Conservation (phyloP, 2,797 vertebrate genomes). For the Hoplostethus mediterraneus region DNA sequence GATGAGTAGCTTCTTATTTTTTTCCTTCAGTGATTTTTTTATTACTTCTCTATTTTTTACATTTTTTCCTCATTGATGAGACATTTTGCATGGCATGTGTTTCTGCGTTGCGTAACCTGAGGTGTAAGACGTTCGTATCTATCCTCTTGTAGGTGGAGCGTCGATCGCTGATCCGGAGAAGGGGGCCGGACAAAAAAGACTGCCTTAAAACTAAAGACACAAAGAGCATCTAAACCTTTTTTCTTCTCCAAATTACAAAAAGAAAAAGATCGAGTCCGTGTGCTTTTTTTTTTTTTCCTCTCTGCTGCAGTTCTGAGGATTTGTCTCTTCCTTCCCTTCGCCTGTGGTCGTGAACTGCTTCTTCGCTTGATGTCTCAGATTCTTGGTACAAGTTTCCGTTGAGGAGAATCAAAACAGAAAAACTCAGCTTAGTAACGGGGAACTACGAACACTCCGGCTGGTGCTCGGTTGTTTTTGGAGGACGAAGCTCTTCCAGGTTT, state of each 20-base stretch:
- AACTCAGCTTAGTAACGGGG: constrained; percentile 28
- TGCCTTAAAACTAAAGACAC: constrained; percentile 84
- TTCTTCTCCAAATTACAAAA: constrained; percentile 60
- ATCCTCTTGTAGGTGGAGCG: constrained; percentile 87
- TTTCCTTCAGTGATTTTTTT: constrained; percentile 56
- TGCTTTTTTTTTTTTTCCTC: constrained; percentile 46
- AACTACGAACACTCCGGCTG: constrained; percentile 1
- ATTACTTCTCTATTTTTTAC: constrained; percentile 57
- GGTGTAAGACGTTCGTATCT: constrained; percentile 86
- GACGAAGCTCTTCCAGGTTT: not conserved
- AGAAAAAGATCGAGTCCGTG: constrained; percentile 59
- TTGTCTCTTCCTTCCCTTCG: constrained; percentile 50
- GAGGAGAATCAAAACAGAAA: constrained; percentile 39
- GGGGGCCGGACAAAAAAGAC: constrained; percentile 84
- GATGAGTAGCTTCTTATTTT: constrained; percentile 39
- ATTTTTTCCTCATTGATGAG: constrained; percentile 64
- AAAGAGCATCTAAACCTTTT: constrained; percentile 71
- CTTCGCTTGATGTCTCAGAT: constrained; percentile 53
- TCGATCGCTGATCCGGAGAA: constrained; percentile 81
- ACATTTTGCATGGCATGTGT: constrained; percentile 85
- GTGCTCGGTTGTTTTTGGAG: not conserved
- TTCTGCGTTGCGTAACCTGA: constrained; percentile 79
- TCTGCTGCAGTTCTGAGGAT: constrained; percentile 69
- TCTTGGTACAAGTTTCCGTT: constrained; percentile 45
- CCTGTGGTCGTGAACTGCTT: constrained; percentile 67